These are phyloP conservation scores for Drepana arcuata DNA, from an alignment of 1,140 invertebrate genomes.

Conservation along the genomic window DNA sequence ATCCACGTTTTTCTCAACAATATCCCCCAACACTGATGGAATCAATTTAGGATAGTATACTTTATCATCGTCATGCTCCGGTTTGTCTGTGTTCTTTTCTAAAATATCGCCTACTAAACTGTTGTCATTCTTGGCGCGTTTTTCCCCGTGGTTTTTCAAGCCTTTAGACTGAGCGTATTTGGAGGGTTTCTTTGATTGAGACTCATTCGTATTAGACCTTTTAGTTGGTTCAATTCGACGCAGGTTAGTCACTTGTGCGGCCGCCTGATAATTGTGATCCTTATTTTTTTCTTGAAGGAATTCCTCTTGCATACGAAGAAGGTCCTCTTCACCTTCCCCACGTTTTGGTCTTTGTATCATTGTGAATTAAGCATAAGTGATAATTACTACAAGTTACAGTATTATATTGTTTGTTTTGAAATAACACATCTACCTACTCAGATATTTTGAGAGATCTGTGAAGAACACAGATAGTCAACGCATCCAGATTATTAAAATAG, in stretches of 20 bases:
- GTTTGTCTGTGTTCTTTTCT: constrained; percentile 40
- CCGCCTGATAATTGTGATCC: constrained; percentile 66
- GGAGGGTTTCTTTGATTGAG: constrained; percentile 37
- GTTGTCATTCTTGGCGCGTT: constrained; percentile 22
- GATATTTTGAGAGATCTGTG: too few relatives aligned
- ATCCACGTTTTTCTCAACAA: constrained; percentile 73
- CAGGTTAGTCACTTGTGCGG: constrained; percentile 74
- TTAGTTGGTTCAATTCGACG: constrained; percentile 46
- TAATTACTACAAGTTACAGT: background rate
- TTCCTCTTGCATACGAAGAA: constrained; percentile 79
- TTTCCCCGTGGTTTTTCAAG: constrained; percentile 31
- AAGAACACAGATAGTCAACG: too few relatives aligned
- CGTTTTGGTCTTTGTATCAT: constrained; percentile 77
- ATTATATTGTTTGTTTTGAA: constrained; percentile 1
- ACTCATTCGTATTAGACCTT: constrained; percentile 16
- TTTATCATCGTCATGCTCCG: constrained; percentile 49
- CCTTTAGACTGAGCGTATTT: constrained; percentile 59
- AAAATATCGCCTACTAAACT: constrained; percentile 35
- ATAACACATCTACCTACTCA: too few relatives aligned
- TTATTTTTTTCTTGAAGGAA: constrained; percentile 72
- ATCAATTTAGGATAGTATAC: constrained; percentile 65
- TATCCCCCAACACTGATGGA: constrained; percentile 72
- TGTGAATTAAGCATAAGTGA: constrained; percentile 16
- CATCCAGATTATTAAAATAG: too few relatives aligned
- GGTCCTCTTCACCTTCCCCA: constrained; percentile 78